Conservation (phyloP, 2,888 invertebrate genomes). For the Coremacera marginata region DNA sequence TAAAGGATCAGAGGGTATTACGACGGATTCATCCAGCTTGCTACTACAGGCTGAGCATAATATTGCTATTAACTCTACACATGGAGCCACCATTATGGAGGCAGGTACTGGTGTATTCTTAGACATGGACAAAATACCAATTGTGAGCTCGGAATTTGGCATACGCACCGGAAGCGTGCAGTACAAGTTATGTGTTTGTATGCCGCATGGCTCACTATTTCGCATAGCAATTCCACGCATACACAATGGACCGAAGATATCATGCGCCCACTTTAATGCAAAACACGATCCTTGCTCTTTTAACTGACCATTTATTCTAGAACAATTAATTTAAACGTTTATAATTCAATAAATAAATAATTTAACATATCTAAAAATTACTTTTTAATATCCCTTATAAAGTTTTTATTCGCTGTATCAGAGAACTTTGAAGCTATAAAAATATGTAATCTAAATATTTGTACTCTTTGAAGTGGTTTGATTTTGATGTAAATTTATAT, state of each 20-base stretch:
- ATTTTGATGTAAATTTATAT: too few species aligned
- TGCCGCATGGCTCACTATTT: slow-evolving; percentile 89
- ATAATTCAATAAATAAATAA: too few species aligned
- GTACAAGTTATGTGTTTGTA: slow-evolving; percentile 90
- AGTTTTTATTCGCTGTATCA: too few species aligned
- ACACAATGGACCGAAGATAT: slow-evolving; percentile 65
- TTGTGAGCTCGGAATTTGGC: slow-evolving; percentile 72
- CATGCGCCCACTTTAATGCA: slow-evolving; percentile 65
- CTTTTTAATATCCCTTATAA: too few species aligned
- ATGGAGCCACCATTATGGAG: slow-evolving; percentile 79
- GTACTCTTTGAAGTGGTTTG: too few species aligned
- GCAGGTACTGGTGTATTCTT: slow-evolving; percentile 79
- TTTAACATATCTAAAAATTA: too few species aligned
- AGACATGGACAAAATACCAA: slow-evolving; percentile 79
- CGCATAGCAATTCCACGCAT: slow-evolving; percentile 77
- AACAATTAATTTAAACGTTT: background rate
- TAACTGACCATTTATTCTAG: slow-evolving; percentile 30
- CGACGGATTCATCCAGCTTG: slow-evolving; percentile 79
- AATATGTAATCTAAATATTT: too few species aligned
- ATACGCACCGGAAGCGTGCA: slow-evolving; percentile 72
- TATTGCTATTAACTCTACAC: slow-evolving; percentile 82
- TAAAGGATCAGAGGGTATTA: slow-evolving; percentile 84
- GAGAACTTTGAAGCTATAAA: too few species aligned
- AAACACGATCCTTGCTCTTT: slow-evolving; percentile 65
- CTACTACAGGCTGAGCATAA: slow-evolving; percentile 84